phyloP scores from a whole-genome alignment of 2,113 vertebrate species.

The Clupea harengus region DNA sequence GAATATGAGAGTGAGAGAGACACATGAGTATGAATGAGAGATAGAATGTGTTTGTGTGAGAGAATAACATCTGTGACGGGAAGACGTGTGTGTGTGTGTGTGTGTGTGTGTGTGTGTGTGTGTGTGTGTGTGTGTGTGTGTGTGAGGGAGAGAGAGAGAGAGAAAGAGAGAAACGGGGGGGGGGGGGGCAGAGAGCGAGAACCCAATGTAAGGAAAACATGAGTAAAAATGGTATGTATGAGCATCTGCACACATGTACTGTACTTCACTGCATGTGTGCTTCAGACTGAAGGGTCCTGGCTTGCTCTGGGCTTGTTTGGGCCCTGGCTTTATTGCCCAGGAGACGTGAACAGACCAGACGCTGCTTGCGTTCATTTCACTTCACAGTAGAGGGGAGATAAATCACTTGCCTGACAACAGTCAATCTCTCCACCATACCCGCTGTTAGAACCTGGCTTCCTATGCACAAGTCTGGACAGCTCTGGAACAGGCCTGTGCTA shows the following conservation, averaged over 20 bases:
- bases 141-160: neutral
- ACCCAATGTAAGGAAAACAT: neutral
- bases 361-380: slow-evolving; percentile 29
- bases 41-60: neutral
- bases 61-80: neutral
- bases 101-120: neutral
- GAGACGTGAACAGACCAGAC: slow-evolving; percentile 20
- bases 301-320: neutral
- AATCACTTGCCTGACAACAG: slow-evolving; percentile 3
- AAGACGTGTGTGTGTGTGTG: neutral
- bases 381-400: slow-evolving; percentile 21
- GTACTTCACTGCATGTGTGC: neutral
- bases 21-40: neutral
- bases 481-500: neutral
- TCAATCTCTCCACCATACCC: neutral
- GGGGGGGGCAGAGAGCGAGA: no score
- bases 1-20: neutral
- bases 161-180: no score
- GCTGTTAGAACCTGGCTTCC: neutral
- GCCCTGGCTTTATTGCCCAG: neutral
- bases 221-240: neutral
- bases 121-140: neutral
- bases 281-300: neutral
- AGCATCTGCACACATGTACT: no score
- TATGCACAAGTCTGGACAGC: neutral